Evolutionary conservation across 2,797 vertebrate genomes (phyloP).

Genomic region (Pseudopleuronectes americanus): DNA sequence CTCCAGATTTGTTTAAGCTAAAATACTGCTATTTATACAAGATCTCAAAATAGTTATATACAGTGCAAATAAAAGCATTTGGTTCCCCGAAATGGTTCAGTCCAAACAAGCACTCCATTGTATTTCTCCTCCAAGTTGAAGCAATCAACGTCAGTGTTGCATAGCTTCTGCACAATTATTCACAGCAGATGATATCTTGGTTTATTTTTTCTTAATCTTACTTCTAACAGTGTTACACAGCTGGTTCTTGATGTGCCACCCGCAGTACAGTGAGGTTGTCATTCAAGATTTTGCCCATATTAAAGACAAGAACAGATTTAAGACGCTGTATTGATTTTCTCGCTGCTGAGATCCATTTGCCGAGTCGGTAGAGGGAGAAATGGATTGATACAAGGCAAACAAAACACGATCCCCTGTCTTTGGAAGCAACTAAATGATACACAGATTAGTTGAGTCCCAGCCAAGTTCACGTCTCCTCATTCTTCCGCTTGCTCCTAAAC

Average conservation of each 20-base stretch:
- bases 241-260: constrained; percentile 50
- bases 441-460: constrained; percentile 41
- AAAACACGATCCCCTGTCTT: constrained; percentile 40
- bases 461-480: constrained; percentile 15
- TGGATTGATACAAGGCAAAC: constrained; percentile 69
- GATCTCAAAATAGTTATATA: constrained; percentile 24
- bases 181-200: constrained; percentile 64
- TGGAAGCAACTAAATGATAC: constrained; percentile 50
- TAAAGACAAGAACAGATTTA: constrained; percentile 46
- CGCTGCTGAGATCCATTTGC: constrained; percentile 65
- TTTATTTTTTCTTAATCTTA: constrained; percentile 48
- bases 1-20: constrained; percentile 25
- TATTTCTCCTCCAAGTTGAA: constrained; percentile 33
- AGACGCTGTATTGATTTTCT: constrained; percentile 61
- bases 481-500: constrained; percentile 10
- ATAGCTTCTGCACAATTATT: constrained; percentile 57
- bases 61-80: constrained; percentile 21
- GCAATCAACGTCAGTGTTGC: constrained; percentile 32
- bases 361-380: constrained; percentile 68
- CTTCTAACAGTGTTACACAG: constrained; percentile 19
- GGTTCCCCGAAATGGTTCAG: constrained; percentile 3
- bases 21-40: constrained; percentile 28
- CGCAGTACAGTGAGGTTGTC: constrained; percentile 25
- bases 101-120: constrained; percentile 50
- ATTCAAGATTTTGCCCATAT: constrained; percentile 10